Conservation (phyloP, 1,140 invertebrate species). For the Elysia chlorotica region DNA sequence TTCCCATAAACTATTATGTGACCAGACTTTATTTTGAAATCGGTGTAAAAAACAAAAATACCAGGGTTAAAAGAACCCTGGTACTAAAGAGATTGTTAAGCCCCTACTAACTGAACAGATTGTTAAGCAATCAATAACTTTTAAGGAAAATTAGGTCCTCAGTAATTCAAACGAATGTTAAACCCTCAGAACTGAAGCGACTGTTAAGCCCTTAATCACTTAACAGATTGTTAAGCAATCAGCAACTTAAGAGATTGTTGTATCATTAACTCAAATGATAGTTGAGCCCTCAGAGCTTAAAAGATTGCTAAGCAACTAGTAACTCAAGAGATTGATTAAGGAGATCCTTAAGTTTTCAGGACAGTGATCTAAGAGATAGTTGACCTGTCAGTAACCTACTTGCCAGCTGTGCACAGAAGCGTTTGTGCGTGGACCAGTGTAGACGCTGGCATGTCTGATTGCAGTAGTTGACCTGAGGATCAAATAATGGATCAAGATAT, state of each 20-base stretch:
- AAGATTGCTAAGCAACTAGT: neutral
- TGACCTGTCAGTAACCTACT: slow-evolving; percentile 25
- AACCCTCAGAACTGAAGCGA: no score
- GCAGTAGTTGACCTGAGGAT: slow-evolving; percentile 81
- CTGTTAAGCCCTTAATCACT: no score
- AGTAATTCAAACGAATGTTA: no score
- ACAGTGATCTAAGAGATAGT: neutral
- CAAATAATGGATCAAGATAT: slow-evolving; percentile 2
- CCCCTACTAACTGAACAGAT: no score
- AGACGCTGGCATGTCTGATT: slow-evolving; percentile 90
- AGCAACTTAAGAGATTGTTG: neutral
- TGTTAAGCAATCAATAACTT: no score
- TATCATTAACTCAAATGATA: neutral
- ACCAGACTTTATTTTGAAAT: no score
- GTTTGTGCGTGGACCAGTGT: slow-evolving; percentile 97
- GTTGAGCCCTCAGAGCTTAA: neutral
- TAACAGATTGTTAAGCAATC: no score
- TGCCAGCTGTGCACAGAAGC: slow-evolving; percentile 66
- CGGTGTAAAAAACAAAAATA: no score
- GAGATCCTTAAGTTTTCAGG: neutral
- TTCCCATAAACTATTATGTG: no score
- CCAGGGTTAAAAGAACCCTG: no score
- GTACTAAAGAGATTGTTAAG: no score
- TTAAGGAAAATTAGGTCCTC: no score
- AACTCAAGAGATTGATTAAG: neutral